Evolutionary conservation across 2,888 invertebrate species (phyloP), one percentile per base, ranked within the genome.

Genomic region (Keiferia lycopersicella): DNA sequence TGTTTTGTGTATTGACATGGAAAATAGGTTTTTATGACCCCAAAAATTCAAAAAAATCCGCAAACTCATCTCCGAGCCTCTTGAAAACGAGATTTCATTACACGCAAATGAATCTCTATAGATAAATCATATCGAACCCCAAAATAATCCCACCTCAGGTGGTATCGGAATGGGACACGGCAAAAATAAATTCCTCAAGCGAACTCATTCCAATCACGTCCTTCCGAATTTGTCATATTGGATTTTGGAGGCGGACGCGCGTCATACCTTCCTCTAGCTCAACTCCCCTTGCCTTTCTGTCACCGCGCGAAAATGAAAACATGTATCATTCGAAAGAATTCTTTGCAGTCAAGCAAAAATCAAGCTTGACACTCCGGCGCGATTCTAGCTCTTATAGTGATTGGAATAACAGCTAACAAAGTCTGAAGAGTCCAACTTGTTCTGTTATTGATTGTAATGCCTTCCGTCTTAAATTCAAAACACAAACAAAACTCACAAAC

Each of bases 211-310:
- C 86, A 87, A 88, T 89, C 91, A 91, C 91, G 91, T 91, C 84
- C 82, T 84, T 82, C 84, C 86, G 87, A 91, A 91, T 91, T 91
- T 91, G 91, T 91, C 91, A 91, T 91, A 91, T 91, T 91, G 91
- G 91, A 91, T 91, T 91, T 90, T 84, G 83, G 79, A 84, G 77
- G 84, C 80, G 79, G 77, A 74, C 79, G 81, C 84, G 86, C 84
- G 80, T 87, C 88, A 89, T 86, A 84, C 86, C 80, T 84, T 82
- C 78, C 26, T 26, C 26, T 26, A 26, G 26, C 2, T 34, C 34
- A 1, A 34, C 81, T 85, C 82, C 76, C 68, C 65, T 79, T 85
- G 82, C 76, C 68, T 65, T 79, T 81, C 84, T 91, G 89, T 89
- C 91, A 88, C 77, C 76, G 78, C 78, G 86, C 74, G 84, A 84